Evolutionary conservation across 2,797 vertebrate genomes (phyloP).

Genomic region (Gadopsis marmoratus): DNA sequence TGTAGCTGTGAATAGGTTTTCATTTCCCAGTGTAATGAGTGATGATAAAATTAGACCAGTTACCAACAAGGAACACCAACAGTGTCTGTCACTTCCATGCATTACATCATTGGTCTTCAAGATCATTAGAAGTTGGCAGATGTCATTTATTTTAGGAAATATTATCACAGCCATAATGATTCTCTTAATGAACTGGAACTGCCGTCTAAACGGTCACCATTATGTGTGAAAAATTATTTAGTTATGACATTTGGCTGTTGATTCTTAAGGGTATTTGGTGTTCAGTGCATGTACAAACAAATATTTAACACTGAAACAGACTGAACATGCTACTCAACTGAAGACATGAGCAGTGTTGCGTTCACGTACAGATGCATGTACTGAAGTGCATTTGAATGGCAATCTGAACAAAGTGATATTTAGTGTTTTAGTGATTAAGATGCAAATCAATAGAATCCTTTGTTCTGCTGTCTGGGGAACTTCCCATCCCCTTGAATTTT

Average conservation of each 20-base stretch:
- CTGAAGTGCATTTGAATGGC: neutral
- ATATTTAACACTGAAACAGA: neutral
- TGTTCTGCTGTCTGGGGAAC: neutral
- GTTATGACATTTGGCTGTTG: neutral
- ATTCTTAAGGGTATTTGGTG: neutral
- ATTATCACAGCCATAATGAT: neutral
- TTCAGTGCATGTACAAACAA: neutral
- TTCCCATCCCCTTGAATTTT: neutral
- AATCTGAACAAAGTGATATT: neutral
- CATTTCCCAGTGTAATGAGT: constrained; percentile 3
- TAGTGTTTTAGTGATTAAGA: neutral
- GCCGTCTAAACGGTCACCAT: neutral
- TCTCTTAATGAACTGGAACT: constrained; percentile 2
- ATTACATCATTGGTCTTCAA: neutral
- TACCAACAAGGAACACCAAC: neutral
- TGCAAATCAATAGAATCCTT: neutral
- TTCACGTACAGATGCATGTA: neutral
- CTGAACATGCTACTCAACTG: too few relatives aligned
- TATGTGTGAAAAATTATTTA: neutral
- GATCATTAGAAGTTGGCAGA: constrained; percentile 17
- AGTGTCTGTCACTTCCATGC: neutral
- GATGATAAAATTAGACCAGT: constrained; percentile 5
- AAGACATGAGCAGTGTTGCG: too few relatives aligned
- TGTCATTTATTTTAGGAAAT: constrained; percentile 40
- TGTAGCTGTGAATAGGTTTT: constrained; percentile 14